A percentile compares a stretch with the other conserved stretches of the same genome.
Conservation (phyloP, 2,113 vertebrate species). For the Silurus glanis region DNA sequence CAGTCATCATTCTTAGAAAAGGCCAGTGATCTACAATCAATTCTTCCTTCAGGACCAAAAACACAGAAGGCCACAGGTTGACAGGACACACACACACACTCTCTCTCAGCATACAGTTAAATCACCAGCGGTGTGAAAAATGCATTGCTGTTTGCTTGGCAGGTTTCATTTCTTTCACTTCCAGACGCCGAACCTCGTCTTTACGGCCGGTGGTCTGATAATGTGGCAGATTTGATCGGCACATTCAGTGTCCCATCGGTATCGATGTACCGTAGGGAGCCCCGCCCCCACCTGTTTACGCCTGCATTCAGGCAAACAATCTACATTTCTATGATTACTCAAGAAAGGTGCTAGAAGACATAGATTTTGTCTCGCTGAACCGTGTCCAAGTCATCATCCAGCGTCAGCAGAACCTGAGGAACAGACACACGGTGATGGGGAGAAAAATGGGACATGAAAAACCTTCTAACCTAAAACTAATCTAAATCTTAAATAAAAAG, state of each 20-base stretch:
- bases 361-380: slow-evolving; percentile 96
- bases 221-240: slow-evolving; percentile 12
- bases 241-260: slow-evolving; percentile 39
- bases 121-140: slow-evolving; percentile 2
- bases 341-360: slow-evolving; percentile 74
- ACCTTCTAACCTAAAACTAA: too few species aligned
- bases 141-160: slow-evolving; percentile 40
- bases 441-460: neutral
- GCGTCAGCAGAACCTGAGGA: slow-evolving; percentile 86
- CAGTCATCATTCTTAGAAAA: slow-evolving; percentile 46
- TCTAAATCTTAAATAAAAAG: neutral
- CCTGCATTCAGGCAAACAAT: slow-evolving; percentile 4
- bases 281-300: neutral
- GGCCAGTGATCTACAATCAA: slow-evolving; percentile 66
- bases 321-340: neutral
- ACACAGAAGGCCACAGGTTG: slow-evolving; percentile 33
- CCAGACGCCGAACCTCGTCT: neutral
- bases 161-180: slow-evolving; percentile 1
- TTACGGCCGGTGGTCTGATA: neutral
- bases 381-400: slow-evolving; percentile 91
- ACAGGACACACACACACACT: slow-evolving; percentile 15
- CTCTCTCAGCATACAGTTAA: neutral
- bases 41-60: neutral
- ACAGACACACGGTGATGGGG: neutral
- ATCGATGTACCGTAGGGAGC: neutral